A percentile compares a stretch with the other conserved stretches of the same genome.
These are phyloP conservation scores for Anthonomus grandis DNA, from an alignment of 1,140 invertebrate species.

Conservation along the genomic window DNA sequence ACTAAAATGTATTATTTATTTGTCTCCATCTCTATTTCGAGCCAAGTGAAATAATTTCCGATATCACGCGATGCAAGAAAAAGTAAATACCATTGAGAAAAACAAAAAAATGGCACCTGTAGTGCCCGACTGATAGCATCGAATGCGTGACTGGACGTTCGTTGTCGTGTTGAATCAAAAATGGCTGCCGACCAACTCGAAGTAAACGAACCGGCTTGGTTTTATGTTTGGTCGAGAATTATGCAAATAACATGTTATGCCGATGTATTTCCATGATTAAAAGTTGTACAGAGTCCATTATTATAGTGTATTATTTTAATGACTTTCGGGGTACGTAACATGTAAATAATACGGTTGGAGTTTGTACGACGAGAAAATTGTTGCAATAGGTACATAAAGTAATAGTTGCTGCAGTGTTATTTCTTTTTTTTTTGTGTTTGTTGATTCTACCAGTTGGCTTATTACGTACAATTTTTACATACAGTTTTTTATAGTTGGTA, in stretches of 20 bases:
- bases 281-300: slow-evolving; percentile 23
- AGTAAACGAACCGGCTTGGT: slow-evolving; percentile 19
- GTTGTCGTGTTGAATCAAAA: slow-evolving; percentile 23
- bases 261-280: slow-evolving; percentile 26
- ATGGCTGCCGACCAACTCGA: slow-evolving; percentile 15
- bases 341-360: slow-evolving; percentile 17
- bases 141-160: slow-evolving; percentile 24
- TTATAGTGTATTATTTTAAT: slow-evolving; percentile 25
- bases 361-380: slow-evolving; percentile 1
- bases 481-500: too few relatives aligned
- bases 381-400: neutral
- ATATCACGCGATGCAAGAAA: too few relatives aligned
- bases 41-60: too few relatives aligned
- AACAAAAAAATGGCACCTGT: too few relatives aligned
- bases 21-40: too few relatives aligned
- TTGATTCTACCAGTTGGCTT: too few relatives aligned
- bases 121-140: slow-evolving; percentile 25
- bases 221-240: slow-evolving; percentile 20
- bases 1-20: too few relatives aligned
- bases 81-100: too few relatives aligned
- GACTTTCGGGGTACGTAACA: slow-evolving; percentile 22
- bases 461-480: too few relatives aligned
- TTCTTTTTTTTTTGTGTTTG: too few relatives aligned
- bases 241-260: slow-evolving; percentile 26
- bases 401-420: too few relatives aligned